Conservation (phyloP, 2,888 invertebrate species). For the Diloba caeruleocephala region DNA sequence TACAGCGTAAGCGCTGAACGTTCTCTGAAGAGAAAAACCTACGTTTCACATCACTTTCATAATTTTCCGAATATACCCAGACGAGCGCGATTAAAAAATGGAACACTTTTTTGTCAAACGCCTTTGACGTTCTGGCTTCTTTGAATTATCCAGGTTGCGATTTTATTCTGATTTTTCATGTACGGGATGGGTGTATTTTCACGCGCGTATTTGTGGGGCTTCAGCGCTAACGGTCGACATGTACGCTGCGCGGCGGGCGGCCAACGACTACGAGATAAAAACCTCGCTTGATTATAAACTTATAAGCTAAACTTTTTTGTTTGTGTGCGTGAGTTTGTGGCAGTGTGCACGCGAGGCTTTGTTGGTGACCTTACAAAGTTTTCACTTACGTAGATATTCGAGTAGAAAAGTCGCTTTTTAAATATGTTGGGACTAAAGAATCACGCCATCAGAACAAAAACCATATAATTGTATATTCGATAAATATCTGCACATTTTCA, state of each 20-base stretch:
- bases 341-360: slow-evolving; percentile 80
- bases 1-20: slow-evolving; percentile 74
- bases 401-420: slow-evolving; percentile 43
- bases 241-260: slow-evolving; percentile 83
- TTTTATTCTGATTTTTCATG: slow-evolving; percentile 73
- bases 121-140: slow-evolving; percentile 70
- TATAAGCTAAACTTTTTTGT: slow-evolving; percentile 88
- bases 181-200: slow-evolving; percentile 71
- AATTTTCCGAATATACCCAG: slow-evolving; percentile 79
- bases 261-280: slow-evolving; percentile 88
- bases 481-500: neutral
- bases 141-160: slow-evolving; percentile 62
- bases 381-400: slow-evolving; percentile 71
- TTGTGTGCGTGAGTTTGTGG: slow-evolving; percentile 81
- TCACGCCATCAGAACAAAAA: slow-evolving; percentile 13
- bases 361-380: slow-evolving; percentile 83
- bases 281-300: slow-evolving; percentile 88
- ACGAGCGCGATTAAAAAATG: slow-evolving; percentile 71
- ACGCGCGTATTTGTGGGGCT: slow-evolving; percentile 77
- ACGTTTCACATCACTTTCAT: slow-evolving; percentile 85
- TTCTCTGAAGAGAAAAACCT: slow-evolving; percentile 76
- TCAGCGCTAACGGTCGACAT: slow-evolving; percentile 75
- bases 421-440: slow-evolving; percentile 20
- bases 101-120: slow-evolving; percentile 75
- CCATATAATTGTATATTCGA: neutral